Base-by-base conservation (phyloP, 2,113 vertebrate species). In the Rhinopithecus roxellana region DNA sequence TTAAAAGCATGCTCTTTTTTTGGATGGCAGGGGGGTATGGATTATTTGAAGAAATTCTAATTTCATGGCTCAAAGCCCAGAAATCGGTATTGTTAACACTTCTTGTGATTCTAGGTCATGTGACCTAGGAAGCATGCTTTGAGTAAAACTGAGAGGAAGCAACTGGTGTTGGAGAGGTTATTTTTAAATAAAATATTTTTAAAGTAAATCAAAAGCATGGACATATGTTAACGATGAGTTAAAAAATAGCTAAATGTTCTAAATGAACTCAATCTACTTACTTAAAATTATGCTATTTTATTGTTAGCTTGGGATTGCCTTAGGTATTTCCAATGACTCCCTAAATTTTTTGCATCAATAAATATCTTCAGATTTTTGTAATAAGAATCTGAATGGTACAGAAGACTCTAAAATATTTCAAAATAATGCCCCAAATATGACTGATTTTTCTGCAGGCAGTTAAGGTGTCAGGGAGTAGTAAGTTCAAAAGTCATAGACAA, bases 151-250 rank as follows among this genome's bases (percentile, higher is more conserved):
- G 43, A 57, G 25, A 70, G 82, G 74, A 83, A 30, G 6, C 14
- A 18, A 77, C 6, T 84, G 20, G 48, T 72, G 30, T 84, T 67
- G 30, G 25, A 85, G 25, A 83, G 9, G 17, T 79, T 83, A 1
- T 75, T 88, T 89, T 69, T 32, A 81, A 94, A 88, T n/a, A 90
- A 67, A 94, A 40, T 84, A 81, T 35, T 48, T 87, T 70, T 7
- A 74, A 86, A 81, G 22, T 72, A 50, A 87, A 43, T 95, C 40
- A 92, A 90, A 84, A 70, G 38, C 32, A 32, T 70, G 81, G 57
- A 80, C 30, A 59, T 38, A n/a, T 84, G 59, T 78, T 89, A 59
- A 14, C 3, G 4, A 17, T 81, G 17, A 70, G 4, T 78, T 93
- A n/a, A 87, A 78, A 74, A 92, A 61, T 72, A 92, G 35, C 14